Percentiles rank a stretch among this genome's conserved stretches.
phyloP scores from a whole-genome alignment of 2,797 vertebrate genomes.

The Sebastes vulpes region DNA sequence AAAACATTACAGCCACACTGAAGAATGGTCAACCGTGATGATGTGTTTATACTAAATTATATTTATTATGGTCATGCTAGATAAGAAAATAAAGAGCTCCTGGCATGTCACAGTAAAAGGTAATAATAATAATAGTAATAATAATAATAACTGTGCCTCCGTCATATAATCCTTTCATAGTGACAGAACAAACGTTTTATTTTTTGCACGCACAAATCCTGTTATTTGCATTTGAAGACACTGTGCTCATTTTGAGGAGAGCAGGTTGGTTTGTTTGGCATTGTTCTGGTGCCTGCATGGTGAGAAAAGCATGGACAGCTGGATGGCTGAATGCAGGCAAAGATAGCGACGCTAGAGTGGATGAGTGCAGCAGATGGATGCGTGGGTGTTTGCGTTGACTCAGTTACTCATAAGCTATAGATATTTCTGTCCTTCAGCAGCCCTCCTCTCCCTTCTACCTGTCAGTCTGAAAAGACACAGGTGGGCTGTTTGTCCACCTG shows the following conservation, averaged over 20 bases:
- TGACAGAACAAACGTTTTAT: not conserved
- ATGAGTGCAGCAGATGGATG: constrained; percentile 65
- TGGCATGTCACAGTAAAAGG: not conserved
- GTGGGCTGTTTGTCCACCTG: constrained; percentile 61
- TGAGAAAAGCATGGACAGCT: constrained; percentile 13
- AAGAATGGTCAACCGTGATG: not conserved
- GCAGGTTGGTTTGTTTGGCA: constrained; percentile 18
- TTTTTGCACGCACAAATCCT: not conserved
- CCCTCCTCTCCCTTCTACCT: constrained; percentile 19
- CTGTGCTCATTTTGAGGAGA: not conserved
- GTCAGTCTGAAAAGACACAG: constrained; percentile 48
- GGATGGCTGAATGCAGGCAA: constrained; percentile 25
- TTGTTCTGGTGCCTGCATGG: constrained; percentile 2
- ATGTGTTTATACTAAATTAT: not conserved
- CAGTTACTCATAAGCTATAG: constrained; percentile 56
- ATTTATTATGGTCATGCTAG: not conserved
- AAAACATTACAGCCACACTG: not conserved
- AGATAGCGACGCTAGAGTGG: constrained; percentile 8
- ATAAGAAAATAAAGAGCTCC: not conserved
- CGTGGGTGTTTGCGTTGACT: constrained; percentile 62
- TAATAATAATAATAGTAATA: not conserved
- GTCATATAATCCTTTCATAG: not conserved
- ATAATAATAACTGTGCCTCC: not conserved
- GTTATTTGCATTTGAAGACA: not conserved
- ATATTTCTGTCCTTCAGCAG: constrained; percentile 58